A percentile compares a stretch with the other conserved stretches of the same genome.
Conservation (phyloP, 2,888 invertebrate genomes). For the Tetranychus truncatus region DNA sequence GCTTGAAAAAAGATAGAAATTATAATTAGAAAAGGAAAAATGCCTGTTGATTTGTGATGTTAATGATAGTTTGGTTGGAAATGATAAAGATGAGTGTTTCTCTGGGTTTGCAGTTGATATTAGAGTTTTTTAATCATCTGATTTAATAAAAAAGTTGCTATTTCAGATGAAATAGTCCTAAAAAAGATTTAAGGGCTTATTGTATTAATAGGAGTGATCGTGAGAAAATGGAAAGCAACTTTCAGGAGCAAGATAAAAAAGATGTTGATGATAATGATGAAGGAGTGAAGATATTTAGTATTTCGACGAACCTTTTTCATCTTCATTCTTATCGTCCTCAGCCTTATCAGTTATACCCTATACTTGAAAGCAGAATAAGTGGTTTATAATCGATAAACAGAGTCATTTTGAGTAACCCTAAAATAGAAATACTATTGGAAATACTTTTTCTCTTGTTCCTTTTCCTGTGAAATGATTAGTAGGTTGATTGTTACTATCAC, state of each 20-base stretch:
- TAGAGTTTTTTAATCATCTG: too few species aligned
- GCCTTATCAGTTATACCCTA: neutral
- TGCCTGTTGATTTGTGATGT: too few species aligned
- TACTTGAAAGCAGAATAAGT: neutral
- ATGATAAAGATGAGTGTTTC: too few species aligned
- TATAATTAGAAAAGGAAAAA: too few species aligned
- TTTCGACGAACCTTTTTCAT: neutral
- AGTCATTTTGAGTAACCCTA: neutral
- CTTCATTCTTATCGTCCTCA: neutral
- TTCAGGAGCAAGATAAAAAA: neutral
- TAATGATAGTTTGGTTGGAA: too few species aligned
- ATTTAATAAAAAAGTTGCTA: neutral
- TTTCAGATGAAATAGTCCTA: neutral
- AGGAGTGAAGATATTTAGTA: neutral
- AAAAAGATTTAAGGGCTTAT: too few species aligned
- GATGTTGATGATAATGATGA: neutral
- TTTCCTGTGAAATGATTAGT: too few species aligned
- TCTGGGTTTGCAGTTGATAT: too few species aligned
- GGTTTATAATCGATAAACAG: neutral
- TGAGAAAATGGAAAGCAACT: neutral
- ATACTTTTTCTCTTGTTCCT: neutral
- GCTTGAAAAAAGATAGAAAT: too few species aligned
- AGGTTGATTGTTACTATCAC: too few species aligned
- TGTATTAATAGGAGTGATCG: neutral
- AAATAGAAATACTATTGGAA: neutral